Base-by-base conservation (phyloP, 2,888 invertebrate species). In the Noctua janthe region DNA sequence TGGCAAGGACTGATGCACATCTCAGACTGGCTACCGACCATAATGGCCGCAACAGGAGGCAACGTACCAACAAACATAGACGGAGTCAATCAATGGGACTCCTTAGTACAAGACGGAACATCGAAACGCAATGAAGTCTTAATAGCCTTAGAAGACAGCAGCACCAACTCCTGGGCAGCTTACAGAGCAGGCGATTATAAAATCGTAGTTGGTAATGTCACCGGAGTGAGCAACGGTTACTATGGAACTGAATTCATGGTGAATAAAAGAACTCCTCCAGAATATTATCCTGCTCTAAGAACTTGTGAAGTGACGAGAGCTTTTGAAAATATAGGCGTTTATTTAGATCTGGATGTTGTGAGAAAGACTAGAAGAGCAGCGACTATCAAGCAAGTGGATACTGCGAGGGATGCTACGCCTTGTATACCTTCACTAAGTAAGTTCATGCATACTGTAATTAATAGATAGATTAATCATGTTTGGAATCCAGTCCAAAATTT, bases 11-110 rank as follows among this genome's bases (percentile, higher is more conserved):
- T 98, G 74, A 97, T 99, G 92, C 99, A 99, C 91, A 97, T 99
- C 20, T 97, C 98, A 8, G 99, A 99, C 94, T 98, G 98, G 98
- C 92, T 99, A 64, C 99, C 99, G 0, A 99, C 99, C 0, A 94
- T 98, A 13, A 91, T 96, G 69, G 91, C 95, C 0, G 97, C 97
- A 6, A 96, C 94, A 5, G 96, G 97, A 47, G 95, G 94, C 0
- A 83, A 84, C 71, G 64, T 94, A 1, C 88, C 86, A 49, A 93
- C 93, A 11, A 94, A 95, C 70, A 94, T 98, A 10, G 98, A 98
- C 88, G 98, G 98, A 23, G 94, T 98, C 13, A 97, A 98, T 91
- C 97, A 98, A 91, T 98, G 98, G 98, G 97, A 97, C 3, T 96
- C 98, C 29, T 95, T 98, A 81, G 93, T 97, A 43, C 94, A 96